Percentiles rank a stretch among this genome's conserved stretches.
These are phyloP conservation scores for Agrotis puta DNA, from an alignment of 2,888 invertebrate species.

Conservation along the genomic window DNA sequence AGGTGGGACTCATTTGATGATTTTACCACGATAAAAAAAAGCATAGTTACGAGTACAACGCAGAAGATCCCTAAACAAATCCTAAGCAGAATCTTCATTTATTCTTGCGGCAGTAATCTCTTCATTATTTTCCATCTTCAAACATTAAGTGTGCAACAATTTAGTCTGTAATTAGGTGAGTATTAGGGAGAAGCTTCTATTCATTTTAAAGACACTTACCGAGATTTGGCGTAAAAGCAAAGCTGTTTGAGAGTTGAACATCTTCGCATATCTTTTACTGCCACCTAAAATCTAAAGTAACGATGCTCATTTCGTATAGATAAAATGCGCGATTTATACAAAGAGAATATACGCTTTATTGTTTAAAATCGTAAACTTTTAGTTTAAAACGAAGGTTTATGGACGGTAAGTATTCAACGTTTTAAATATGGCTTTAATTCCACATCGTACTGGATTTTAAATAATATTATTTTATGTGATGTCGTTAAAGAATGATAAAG, in stretches of 20 bases:
- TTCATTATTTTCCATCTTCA: constrained; percentile 26
- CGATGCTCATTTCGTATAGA: constrained; percentile 57
- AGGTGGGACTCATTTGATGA: too few species aligned
- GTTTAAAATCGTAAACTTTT: constrained; percentile 58
- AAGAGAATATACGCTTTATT: constrained; percentile 61
- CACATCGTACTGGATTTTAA: constrained; percentile 43
- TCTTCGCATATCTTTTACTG: constrained; percentile 60
- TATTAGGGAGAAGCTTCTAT: constrained; percentile 37
- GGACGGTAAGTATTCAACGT: constrained; percentile 41
- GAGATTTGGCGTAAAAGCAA: constrained; percentile 56
- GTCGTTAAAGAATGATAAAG: constrained; percentile 43
- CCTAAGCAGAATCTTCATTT: constrained; percentile 3
- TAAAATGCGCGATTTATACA: constrained; percentile 58
- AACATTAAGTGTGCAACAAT: constrained; percentile 41
- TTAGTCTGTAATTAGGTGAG: constrained; percentile 51
- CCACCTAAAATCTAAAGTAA: constrained; percentile 65
- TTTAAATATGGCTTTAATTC: constrained; percentile 54
- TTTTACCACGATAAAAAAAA: too few species aligned
- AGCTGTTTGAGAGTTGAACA: constrained; percentile 54
- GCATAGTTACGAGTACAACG: too few species aligned
- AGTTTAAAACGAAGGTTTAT: constrained; percentile 54
- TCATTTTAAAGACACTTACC: constrained; percentile 52
- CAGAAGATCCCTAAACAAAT: neutral
- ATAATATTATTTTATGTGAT: constrained; percentile 51
- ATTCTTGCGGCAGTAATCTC: constrained; percentile 8